A percentile compares a stretch with the other conserved stretches of the same genome.
Conservation (phyloP, 2,888 invertebrate species). For the Tricholauxania praeusta region DNA sequence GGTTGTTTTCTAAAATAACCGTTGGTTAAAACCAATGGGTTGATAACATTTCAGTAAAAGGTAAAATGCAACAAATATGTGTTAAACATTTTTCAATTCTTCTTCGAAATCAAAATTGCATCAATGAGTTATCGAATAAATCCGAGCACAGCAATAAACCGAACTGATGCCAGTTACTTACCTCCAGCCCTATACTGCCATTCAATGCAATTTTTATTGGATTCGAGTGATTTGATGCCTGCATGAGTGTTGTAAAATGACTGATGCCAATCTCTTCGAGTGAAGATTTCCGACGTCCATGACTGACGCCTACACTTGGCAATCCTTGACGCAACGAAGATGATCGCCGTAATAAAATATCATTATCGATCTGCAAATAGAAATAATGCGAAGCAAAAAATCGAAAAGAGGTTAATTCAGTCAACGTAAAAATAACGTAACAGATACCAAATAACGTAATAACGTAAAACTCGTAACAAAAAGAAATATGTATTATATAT, state of each 20-base stretch:
- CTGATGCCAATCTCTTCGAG: conserved; percentile 88
- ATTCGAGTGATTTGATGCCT: conserved; percentile 77
- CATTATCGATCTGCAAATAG: conserved; percentile 74
- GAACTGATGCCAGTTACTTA: conserved; percentile 47
- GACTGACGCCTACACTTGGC: conserved; percentile 72
- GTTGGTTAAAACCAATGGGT: no score
- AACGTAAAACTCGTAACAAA: neutral
- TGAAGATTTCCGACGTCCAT: conserved; percentile 80
- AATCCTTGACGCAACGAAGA: conserved; percentile 88
- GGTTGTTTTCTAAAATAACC: no score
- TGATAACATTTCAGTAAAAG: no score
- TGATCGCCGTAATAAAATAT: conserved; percentile 84
- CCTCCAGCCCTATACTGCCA: conserved; percentile 86
- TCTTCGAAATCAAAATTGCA: no score
- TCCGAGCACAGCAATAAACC: no score
- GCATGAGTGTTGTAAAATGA: conserved; percentile 79
- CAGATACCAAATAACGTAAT: conserved; percentile 9
- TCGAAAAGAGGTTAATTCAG: neutral
- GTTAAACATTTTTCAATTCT: no score
- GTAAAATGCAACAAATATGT: no score
- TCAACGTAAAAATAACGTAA: neutral
- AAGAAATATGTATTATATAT: conserved; percentile 15
- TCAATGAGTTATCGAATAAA: no score
- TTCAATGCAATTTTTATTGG: conserved; percentile 88
- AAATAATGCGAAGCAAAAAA: conserved; percentile 30